Conservation (phyloP, 2,113 vertebrate genomes). For the Myrmecobius fasciatus region DNA sequence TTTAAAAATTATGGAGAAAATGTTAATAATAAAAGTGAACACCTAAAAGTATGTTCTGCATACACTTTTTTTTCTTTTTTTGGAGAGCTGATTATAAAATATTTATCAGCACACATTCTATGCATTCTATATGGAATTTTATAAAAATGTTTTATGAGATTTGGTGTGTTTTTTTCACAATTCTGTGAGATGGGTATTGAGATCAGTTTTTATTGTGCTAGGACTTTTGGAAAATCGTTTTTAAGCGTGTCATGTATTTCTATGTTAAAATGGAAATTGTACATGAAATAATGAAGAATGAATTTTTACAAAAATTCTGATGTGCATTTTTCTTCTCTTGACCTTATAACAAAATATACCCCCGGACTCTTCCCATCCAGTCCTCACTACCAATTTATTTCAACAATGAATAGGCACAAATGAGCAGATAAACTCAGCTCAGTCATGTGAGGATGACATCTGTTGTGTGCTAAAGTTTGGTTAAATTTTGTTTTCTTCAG, state of each 20-base stretch:
- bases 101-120: background rate
- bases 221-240: background rate
- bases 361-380: background rate
- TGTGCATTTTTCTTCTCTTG: background rate
- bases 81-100: background rate
- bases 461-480: background rate
- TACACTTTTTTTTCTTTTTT: background rate
- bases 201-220: background rate
- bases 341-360: background rate
- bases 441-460: background rate
- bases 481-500: background rate
- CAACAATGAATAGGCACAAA: background rate
- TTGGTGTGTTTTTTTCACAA: background rate
- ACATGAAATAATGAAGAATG: background rate
- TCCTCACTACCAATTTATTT: background rate
- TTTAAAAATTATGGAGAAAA: background rate
- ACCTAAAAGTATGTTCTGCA: background rate
- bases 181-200: background rate
- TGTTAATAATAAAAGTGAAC: background rate
- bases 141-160: background rate
- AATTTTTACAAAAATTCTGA: background rate
- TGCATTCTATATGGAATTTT: background rate
- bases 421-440: background rate
- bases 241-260: background rate
- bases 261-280: background rate